phyloP scores from a whole-genome alignment of 2,113 vertebrate genomes.

The Gnathonemus longibarbis region DNA sequence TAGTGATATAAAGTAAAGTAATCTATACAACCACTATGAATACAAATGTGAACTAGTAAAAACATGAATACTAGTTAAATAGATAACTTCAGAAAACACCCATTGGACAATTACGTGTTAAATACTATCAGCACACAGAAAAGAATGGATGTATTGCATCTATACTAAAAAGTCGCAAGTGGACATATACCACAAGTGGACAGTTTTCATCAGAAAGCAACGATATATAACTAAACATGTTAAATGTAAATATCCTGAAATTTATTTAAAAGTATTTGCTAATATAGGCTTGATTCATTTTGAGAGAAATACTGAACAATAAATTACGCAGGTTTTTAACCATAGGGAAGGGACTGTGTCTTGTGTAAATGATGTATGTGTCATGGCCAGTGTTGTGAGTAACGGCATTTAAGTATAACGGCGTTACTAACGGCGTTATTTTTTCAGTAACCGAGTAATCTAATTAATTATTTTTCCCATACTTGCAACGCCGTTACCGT shows the following conservation, averaged over 20 bases:
- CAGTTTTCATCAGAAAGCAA: background rate
- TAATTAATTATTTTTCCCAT: too few species aligned
- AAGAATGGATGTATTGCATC: too few species aligned
- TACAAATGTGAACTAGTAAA: background rate
- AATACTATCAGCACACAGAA: too few species aligned
- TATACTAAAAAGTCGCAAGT: too few species aligned
- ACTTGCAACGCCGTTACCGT: too few species aligned
- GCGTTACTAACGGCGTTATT: too few species aligned
- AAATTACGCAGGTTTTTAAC: background rate
- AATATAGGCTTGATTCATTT: background rate
- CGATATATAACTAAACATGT: background rate
- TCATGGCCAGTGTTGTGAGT: too few species aligned
- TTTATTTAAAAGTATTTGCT: background rate
- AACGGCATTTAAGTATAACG: too few species aligned
- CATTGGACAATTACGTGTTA: too few species aligned
- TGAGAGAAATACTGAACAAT: background rate
- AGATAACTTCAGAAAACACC: background rate
- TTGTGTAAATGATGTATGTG: background rate
- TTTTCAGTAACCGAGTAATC: too few species aligned
- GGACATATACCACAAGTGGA: background rate
- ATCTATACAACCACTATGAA: background rate
- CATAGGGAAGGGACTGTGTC: background rate
- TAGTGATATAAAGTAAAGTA: background rate
- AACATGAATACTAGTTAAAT: background rate
- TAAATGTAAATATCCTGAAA: background rate